Percentiles rank a stretch among this genome's conserved stretches.
These are phyloP conservation scores for Agrenia bidenticulata DNA, from an alignment of 2,888 invertebrate genomes.

Conservation along the genomic window DNA sequence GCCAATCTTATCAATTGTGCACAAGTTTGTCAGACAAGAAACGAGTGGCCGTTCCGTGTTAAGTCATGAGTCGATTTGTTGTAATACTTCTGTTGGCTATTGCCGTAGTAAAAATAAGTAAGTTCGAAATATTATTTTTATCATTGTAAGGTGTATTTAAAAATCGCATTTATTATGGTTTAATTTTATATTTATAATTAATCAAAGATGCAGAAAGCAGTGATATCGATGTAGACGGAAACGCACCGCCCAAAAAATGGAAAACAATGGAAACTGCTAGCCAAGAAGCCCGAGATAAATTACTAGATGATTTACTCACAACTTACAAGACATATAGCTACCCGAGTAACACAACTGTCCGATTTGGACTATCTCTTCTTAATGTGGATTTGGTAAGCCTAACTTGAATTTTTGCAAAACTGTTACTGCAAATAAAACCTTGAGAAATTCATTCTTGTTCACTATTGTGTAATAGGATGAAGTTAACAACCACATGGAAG, in stretches of 20 bases:
- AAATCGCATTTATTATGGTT: too few species aligned
- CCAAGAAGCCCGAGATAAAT: background rate
- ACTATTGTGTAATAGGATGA: constrained; percentile 24
- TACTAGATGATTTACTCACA: constrained; percentile 29
- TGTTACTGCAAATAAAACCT: background rate
- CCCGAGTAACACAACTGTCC: constrained; percentile 28
- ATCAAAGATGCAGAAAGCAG: too few species aligned
- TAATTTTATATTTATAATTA: background rate
- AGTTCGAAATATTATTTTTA: background rate
- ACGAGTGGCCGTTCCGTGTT: background rate
- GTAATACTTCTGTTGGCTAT: background rate
- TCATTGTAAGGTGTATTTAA: background rate
- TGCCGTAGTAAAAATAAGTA: constrained; percentile 1
- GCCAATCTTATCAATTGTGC: too few species aligned
- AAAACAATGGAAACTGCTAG: background rate
- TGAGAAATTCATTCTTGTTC: background rate
- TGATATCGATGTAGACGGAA: background rate
- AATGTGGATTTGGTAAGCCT: constrained; percentile 34
- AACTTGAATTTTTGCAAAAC: background rate
- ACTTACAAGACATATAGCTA: constrained; percentile 38
- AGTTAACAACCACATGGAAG: constrained; percentile 25
- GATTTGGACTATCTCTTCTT: constrained; percentile 34
- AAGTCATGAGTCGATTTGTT: background rate
- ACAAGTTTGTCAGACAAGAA: too few species aligned
- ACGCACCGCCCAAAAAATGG: background rate